Percentiles rank a stretch among this genome's conserved stretches.
Evolutionary conservation across 2,797 vertebrate species (phyloP).

Genomic region (Hydrocynus forskahlii): DNA sequence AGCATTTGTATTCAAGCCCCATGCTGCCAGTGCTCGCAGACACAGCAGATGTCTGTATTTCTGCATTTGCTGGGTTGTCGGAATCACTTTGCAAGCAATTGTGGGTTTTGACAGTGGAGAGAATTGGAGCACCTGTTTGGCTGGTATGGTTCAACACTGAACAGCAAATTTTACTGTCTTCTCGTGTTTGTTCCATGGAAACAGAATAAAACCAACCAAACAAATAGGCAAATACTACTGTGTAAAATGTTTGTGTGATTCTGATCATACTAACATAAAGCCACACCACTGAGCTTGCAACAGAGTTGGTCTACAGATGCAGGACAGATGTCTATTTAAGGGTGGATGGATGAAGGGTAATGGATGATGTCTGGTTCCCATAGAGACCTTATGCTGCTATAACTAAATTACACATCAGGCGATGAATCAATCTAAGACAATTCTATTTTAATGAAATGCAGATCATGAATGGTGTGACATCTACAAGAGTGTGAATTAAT

Average conservation of each 20-base stretch:
- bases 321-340: conserved; percentile 42
- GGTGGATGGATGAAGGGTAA: conserved; percentile 45
- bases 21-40: conserved; percentile 59
- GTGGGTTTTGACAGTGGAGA: conserved; percentile 53
- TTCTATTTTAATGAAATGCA: conserved; percentile 60
- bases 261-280: background rate
- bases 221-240: background rate
- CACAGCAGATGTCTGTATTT: conserved; percentile 69
- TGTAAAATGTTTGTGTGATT: background rate
- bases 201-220: conserved; percentile 4
- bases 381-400: conserved; percentile 38
- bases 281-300: background rate
- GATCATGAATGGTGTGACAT: conserved; percentile 48
- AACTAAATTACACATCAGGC: conserved; percentile 51
- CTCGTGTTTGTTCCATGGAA: conserved; percentile 47
- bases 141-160: background rate
- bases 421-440: conserved; percentile 54
- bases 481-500: conserved; percentile 49
- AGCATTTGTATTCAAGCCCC: conserved; percentile 68
- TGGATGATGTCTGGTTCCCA: conserved; percentile 51
- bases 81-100: conserved; percentile 56
- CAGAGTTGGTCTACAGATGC: conserved; percentile 11
- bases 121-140: conserved; percentile 60
- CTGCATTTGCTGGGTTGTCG: conserved; percentile 67
- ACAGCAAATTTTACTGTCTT: background rate